These are phyloP conservation scores for Pandion haliaetus DNA, from an alignment of 2,113 vertebrate species.

Conservation along the genomic window DNA sequence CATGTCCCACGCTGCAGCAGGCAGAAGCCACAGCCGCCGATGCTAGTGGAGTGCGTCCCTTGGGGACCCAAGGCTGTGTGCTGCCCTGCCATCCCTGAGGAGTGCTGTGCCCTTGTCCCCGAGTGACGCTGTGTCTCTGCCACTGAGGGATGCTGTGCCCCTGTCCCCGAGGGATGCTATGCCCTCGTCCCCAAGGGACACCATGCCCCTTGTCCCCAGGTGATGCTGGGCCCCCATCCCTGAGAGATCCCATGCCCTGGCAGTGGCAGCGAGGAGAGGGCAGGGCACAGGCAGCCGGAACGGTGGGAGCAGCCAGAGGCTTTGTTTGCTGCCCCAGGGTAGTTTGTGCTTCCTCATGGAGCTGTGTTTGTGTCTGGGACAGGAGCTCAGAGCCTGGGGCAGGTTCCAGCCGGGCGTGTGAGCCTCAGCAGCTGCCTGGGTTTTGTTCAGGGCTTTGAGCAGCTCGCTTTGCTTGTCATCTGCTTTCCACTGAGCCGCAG, in stretches of 20 bases:
- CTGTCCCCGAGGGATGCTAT: neutral
- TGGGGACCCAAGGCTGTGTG: neutral
- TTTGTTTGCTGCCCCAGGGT: neutral
- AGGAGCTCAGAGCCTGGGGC: neutral
- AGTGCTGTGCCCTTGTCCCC: neutral
- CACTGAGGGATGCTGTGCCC: fast-evolving
- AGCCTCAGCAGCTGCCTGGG: neutral
- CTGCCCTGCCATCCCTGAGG: neutral
- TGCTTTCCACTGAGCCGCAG: neutral
- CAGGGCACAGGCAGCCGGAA: neutral
- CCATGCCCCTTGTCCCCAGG: neutral
- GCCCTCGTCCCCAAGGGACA: neutral
- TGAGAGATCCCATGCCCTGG: neutral
- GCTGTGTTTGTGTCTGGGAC: neutral
- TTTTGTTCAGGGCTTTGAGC: neutral
- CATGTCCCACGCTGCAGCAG: neutral
- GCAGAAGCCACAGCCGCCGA: neutral
- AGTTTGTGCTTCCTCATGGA: neutral
- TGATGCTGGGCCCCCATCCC: neutral
- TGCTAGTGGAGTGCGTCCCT: neutral
- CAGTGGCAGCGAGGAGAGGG: neutral
- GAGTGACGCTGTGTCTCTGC: too few relatives aligned
- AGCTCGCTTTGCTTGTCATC: neutral
- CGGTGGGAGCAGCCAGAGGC: neutral
- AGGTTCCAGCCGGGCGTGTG: neutral